Evolutionary conservation across 2,113 vertebrate genomes (phyloP).

Genomic region (Amphilophus citrinellus): DNA sequence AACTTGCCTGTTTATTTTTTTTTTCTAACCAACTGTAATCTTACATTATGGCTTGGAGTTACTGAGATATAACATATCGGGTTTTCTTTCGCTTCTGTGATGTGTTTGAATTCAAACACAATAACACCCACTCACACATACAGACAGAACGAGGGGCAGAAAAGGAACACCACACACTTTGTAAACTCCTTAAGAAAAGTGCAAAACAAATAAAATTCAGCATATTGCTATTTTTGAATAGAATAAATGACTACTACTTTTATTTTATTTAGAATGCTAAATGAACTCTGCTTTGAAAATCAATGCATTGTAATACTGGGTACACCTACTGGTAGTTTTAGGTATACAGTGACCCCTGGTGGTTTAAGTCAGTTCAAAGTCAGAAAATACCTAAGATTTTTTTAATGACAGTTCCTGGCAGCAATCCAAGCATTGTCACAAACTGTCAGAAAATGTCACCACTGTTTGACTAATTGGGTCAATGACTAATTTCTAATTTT

Average conservation of each 20-base stretch:
- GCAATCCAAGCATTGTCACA: not conserved
- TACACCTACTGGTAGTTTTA: not conserved
- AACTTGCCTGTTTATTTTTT: not conserved
- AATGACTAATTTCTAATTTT: conserved; percentile 38
- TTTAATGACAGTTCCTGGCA: not conserved
- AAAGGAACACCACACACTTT: not conserved
- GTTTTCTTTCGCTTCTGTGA: not conserved
- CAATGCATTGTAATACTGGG: not conserved
- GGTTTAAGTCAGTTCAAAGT: not conserved
- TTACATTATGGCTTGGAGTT: conserved; percentile 7
- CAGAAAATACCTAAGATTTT: not conserved
- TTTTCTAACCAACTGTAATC: not conserved
- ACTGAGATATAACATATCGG: not conserved
- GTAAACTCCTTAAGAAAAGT: not conserved
- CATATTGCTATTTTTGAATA: not conserved
- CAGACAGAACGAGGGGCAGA: not conserved
- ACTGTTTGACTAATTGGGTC: conserved; percentile 44
- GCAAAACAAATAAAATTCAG: not conserved
- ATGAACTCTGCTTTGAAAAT: not conserved
- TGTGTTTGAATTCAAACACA: not conserved
- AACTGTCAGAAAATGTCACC: conserved; percentile 43
- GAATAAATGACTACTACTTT: not conserved
- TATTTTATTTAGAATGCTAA: not conserved
- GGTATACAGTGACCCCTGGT: conserved; percentile 14
- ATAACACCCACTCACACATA: not conserved